Base-by-base conservation (phyloP, 23 tunicate genomes). In the Corella eumyota region DNA sequence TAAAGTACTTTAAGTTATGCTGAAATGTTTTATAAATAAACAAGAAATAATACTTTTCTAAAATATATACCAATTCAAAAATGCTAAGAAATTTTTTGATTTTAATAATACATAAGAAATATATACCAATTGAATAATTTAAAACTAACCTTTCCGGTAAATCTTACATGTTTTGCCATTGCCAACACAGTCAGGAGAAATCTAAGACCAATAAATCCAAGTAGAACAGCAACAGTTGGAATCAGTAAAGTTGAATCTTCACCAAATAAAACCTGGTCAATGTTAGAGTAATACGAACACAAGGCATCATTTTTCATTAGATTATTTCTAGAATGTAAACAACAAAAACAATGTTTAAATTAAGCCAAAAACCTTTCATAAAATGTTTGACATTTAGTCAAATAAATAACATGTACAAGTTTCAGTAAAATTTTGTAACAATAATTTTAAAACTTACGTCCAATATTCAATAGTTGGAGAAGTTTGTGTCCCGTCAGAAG, bases 111-210 rank as follows among this genome's bases (percentile, higher is more conserved):
- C 15, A 40, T 40, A 15, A 40, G 11, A 40, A 40, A 40, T 40
- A 40, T 40, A 40, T 40, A 15, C n/a, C n/a, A n/a, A n/a, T n/a
- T n/a, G n/a, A n/a, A n/a, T n/a, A n/a, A n/a, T n/a, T n/a, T n/a
- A n/a, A n/a, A n/a, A 22, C 4, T 47, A 57, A 74, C 94, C 73
- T 84, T 84, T 34, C 94, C 94, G 26, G 94, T 84, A 23, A 84
- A 75, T 21, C 83, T 61, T 23, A 84, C 73, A 65, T 75, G 66
- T n/a, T 69, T 67, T 35, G 77, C 75, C 59, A 84, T 24, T 40
- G 83, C 73, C 25, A 84, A 22, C 30, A 49, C 6, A 4, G 76
- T 55, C 2, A 74, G 32, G 30, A 84, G 31, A 13, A 84, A 4
- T 62, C 94, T 62, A 1, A 67, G 64, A 2, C 58, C 75, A 19